These are phyloP conservation scores for Diorhabda elongata DNA, from an alignment of 1,140 invertebrate species.

Conservation along the genomic window DNA sequence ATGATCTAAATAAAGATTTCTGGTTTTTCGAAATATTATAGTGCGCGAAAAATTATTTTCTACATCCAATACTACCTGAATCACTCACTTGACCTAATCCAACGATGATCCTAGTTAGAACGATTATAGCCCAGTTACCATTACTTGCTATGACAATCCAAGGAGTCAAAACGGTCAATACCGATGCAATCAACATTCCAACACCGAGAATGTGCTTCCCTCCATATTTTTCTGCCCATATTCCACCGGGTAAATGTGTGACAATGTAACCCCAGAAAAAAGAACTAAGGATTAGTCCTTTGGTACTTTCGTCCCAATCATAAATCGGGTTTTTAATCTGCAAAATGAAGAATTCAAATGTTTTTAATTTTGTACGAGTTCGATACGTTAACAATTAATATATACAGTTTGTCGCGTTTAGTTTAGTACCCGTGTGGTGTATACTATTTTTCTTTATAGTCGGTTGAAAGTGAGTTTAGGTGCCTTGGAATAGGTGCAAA, in stretches of 20 bases:
- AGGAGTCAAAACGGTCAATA: conserved; percentile 70
- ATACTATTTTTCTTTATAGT: too few species aligned
- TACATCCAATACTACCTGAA: too few species aligned
- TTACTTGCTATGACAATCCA: conserved; percentile 57
- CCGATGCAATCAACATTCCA: conserved; percentile 66
- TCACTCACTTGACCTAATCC: conserved; percentile 60
- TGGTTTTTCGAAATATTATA: neutral
- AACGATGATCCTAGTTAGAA: conserved; percentile 62
- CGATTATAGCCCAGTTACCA: conserved; percentile 52
- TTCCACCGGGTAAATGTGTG: conserved; percentile 69
- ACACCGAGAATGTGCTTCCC: conserved; percentile 71
- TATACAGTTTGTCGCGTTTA: too few species aligned
- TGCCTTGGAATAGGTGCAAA: too few species aligned
- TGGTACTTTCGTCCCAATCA: conserved; percentile 61
- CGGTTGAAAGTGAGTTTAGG: too few species aligned
- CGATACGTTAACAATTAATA: too few species aligned
- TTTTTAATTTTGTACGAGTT: too few species aligned
- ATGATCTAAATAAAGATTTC: too few species aligned
- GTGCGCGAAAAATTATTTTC: too few species aligned
- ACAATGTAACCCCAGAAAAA: conserved; percentile 75
- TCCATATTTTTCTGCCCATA: conserved; percentile 70
- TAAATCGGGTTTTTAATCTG: conserved; percentile 42
- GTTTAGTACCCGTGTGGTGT: too few species aligned
- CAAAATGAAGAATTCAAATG: neutral
- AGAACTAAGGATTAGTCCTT: conserved; percentile 61